Conservation (phyloP, 1,140 invertebrate genomes). For the Tetragnatha versicolor region DNA sequence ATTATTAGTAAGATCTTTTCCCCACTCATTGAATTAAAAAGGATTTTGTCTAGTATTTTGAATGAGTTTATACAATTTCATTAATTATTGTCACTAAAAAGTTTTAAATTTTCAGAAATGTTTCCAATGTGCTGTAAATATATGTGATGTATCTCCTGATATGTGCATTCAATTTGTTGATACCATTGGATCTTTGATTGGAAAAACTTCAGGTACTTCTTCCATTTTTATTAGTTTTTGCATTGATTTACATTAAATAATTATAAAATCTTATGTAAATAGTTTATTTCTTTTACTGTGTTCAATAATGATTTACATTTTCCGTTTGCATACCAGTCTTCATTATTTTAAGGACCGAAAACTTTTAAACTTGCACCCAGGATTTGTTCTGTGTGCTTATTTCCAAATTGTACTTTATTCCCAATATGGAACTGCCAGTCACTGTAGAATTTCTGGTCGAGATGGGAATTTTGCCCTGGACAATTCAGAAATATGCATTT, state of each 20-base stretch:
- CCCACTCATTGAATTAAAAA: neutral
- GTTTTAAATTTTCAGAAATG: slow-evolving; percentile 57
- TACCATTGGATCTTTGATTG: slow-evolving; percentile 65
- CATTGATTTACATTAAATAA: neutral
- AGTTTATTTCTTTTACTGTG: too few relatives aligned
- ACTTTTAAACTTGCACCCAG: too few relatives aligned
- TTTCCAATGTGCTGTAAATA: slow-evolving; percentile 74
- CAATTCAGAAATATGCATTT: too few relatives aligned
- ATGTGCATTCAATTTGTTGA: slow-evolving; percentile 73
- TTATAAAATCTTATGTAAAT: too few relatives aligned
- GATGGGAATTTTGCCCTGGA: too few relatives aligned
- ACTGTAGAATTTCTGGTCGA: too few relatives aligned
- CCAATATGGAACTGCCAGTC: too few relatives aligned
- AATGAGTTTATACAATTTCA: neutral
- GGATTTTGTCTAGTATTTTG: neutral
- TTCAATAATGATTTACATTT: neutral
- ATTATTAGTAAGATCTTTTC: slow-evolving; percentile 13
- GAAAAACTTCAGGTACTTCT: slow-evolving; percentile 34
- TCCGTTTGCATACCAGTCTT: neutral
- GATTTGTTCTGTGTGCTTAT: too few relatives aligned
- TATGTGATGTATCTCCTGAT: slow-evolving; percentile 71
- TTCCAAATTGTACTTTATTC: too few relatives aligned
- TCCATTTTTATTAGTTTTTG: neutral
- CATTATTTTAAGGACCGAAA: too few relatives aligned
- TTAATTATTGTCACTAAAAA: neutral